Evolutionary conservation across 2,113 vertebrate genomes (phyloP).

Genomic region (Theropithecus gelada): DNA sequence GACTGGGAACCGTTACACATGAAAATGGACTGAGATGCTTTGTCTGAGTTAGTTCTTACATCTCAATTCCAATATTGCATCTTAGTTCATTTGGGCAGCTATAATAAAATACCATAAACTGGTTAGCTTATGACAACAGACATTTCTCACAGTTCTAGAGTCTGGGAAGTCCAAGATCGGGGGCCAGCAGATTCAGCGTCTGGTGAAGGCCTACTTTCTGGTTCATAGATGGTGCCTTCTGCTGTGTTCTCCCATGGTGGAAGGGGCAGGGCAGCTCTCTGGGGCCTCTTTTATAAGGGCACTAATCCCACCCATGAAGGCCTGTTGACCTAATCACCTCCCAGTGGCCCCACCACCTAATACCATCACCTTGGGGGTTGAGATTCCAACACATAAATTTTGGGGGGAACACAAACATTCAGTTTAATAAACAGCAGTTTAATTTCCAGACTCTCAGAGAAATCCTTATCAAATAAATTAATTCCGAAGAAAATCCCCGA

Average conservation of each 20-base stretch:
- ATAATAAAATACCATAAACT: neutral
- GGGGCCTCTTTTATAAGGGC: neutral
- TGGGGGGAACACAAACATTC: neutral
- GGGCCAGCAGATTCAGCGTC: neutral
- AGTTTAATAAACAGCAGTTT: neutral
- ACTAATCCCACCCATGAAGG: neutral
- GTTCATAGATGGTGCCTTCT: neutral
- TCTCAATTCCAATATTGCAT: neutral
- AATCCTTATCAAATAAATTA: neutral
- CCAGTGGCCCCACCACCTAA: neutral
- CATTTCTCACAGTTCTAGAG: neutral
- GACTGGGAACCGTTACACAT: neutral
- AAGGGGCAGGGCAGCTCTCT: neutral
- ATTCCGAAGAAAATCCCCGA: neutral
- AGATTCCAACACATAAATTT: neutral
- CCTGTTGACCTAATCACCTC: neutral
- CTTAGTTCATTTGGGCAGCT: neutral
- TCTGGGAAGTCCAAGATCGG: neutral
- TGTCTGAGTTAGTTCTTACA: neutral
- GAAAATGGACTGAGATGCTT: neutral
- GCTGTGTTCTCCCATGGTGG: neutral
- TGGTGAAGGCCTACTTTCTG: neutral
- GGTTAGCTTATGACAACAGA: neutral
- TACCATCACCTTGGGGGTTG: neutral
- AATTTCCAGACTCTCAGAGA: neutral